Evolutionary conservation across 2,888 invertebrate genomes (phyloP).

Genomic region (Idaea dimidiata): DNA sequence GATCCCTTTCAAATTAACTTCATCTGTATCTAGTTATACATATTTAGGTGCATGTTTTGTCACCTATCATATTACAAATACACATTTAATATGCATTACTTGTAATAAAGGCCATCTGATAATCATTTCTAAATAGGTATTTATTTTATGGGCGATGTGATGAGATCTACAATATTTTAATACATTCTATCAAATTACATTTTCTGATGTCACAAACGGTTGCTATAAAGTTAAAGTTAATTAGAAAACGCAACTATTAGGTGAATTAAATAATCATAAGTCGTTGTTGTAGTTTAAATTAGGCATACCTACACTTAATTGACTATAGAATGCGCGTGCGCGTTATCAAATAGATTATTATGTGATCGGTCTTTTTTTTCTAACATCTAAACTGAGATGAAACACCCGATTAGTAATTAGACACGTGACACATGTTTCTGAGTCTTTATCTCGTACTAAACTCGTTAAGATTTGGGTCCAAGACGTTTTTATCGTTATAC

Average conservation of each 20-base stretch:
- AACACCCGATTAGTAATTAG: slow-evolving; percentile 76
- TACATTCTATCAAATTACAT: background rate
- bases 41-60: background rate
- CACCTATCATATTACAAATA: slow-evolving; percentile 18
- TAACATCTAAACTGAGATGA: slow-evolving; percentile 48
- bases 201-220: background rate
- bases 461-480: slow-evolving; percentile 55
- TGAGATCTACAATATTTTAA: background rate
- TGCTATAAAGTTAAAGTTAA: no score
- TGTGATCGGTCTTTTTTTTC: slow-evolving; percentile 63
- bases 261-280: no score
- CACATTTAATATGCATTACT: slow-evolving; percentile 27
- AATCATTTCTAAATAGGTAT: background rate
- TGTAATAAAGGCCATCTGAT: slow-evolving; percentile 25
- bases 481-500: slow-evolving; percentile 49
- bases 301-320: background rate
- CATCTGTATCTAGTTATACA: slow-evolving; percentile 27
- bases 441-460: slow-evolving; percentile 63
- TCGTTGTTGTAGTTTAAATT: no score
- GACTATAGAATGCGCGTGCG: slow-evolving; percentile 47
- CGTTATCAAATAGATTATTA: slow-evolving; percentile 54
- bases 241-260: no score
- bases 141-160: slow-evolving; percentile 2
- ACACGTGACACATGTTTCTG: slow-evolving; percentile 73
- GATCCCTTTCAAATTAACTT: background rate